Conservation (phyloP, 1,140 invertebrate genomes). For the Aradophagus sp. region DNA sequence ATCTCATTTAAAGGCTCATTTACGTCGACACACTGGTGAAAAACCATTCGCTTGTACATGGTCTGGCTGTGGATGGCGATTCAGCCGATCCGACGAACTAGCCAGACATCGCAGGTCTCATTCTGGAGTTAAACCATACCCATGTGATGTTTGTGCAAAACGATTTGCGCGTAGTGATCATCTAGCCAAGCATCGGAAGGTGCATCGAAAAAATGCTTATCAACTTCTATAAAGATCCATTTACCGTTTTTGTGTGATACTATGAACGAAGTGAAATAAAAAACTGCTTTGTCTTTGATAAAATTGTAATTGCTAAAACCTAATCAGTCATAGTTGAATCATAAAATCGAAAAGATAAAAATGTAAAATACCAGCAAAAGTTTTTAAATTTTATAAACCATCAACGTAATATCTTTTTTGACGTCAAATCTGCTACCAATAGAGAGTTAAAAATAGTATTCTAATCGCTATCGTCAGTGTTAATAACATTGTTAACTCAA, state of each 20-base stretch:
- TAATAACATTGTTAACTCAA: too few species aligned
- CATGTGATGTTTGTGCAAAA: constrained; percentile 88
- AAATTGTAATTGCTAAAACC: too few species aligned
- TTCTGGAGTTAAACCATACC: constrained; percentile 90
- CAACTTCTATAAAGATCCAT: constrained; percentile 65
- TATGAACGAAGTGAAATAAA: constrained; percentile 59
- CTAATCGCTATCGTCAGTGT: too few species aligned
- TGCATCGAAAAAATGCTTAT: constrained; percentile 80
- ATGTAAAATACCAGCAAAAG: too few species aligned
- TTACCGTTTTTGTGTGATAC: too few species aligned
- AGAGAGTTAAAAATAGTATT: too few species aligned
- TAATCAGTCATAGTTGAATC: too few species aligned
- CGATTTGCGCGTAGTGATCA: constrained; percentile 93
- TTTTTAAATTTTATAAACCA: too few species aligned
- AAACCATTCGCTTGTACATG: constrained; percentile 94
- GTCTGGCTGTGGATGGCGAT: constrained; percentile 94
- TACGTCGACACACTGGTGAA: constrained; percentile 94
- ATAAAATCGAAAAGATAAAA: too few species aligned
- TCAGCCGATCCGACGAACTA: constrained; percentile 94
- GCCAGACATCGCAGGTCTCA: constrained; percentile 88
- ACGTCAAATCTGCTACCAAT: too few species aligned
- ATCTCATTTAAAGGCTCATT: constrained; percentile 94
- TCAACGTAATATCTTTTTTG: too few species aligned
- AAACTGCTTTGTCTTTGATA: too few species aligned
- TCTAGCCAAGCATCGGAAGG: constrained; percentile 90